These are phyloP conservation scores for Drosophila fuyamai DNA, from an alignment of 1,140 invertebrate species.

Conservation along the genomic window DNA sequence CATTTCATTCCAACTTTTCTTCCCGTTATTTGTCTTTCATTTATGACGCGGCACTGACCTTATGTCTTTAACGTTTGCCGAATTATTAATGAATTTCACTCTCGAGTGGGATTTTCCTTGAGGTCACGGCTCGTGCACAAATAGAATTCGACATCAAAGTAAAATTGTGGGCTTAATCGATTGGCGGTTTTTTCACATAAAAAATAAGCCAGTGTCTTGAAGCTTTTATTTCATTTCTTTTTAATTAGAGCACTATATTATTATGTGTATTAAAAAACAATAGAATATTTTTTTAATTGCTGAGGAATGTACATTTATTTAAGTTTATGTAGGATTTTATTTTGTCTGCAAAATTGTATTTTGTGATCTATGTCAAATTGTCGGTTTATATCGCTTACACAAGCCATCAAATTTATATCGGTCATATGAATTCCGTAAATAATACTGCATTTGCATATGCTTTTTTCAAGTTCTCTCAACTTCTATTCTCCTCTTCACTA, in stretches of 20 bases:
- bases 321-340: too few relatives aligned
- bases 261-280: too few relatives aligned
- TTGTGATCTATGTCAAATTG: too few relatives aligned
- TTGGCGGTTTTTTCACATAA: not conserved
- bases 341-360: too few relatives aligned
- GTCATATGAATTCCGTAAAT: slow-evolving; percentile 12
- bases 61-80: slow-evolving; percentile 28
- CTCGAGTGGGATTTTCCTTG: not conserved
- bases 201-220: too few relatives aligned
- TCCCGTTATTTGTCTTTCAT: slow-evolving; percentile 43
- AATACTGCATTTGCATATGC: not conserved
- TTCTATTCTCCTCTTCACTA: slow-evolving; percentile 9
- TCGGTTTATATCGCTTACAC: too few relatives aligned
- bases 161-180: slow-evolving; percentile 28
- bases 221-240: too few relatives aligned
- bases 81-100: slow-evolving; percentile 39
- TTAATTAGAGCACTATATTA: too few relatives aligned
- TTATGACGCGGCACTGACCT: slow-evolving; percentile 27
- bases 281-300: too few relatives aligned
- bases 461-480: not conserved
- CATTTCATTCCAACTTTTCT: slow-evolving; percentile 27
- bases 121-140: slow-evolving; percentile 16
- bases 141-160: slow-evolving; percentile 37
- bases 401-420: not conserved
- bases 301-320: too few relatives aligned